These are phyloP conservation scores for Zonotrichia leucophrys DNA, from an alignment of 2,113 vertebrate genomes.

Conservation along the genomic window DNA sequence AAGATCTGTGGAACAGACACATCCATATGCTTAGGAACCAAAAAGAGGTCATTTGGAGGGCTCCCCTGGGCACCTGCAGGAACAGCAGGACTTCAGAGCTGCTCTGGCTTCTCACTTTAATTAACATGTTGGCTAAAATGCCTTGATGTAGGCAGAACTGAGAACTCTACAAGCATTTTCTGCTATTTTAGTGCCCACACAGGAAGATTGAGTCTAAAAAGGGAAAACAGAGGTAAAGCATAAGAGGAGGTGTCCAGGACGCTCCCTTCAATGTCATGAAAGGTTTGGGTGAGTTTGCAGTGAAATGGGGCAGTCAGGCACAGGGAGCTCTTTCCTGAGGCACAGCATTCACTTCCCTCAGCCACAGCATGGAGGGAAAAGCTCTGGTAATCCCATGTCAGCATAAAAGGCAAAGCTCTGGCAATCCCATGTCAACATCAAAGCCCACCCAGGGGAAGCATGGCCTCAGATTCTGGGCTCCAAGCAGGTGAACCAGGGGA, in stretches of 20 bases:
- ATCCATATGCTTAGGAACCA: background rate
- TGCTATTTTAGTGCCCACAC: background rate
- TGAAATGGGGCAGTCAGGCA: background rate
- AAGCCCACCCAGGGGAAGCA: background rate
- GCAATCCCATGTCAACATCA: no score
- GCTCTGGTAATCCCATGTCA: background rate
- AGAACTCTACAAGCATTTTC: background rate
- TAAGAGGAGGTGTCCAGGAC: background rate
- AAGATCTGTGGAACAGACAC: background rate
- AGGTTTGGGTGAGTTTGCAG: background rate
- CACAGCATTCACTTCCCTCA: background rate
- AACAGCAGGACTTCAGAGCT: background rate
- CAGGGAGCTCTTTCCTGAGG: background rate
- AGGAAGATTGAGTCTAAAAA: background rate
- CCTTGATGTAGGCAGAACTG: background rate
- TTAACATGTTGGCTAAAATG: background rate
- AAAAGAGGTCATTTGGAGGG: background rate
- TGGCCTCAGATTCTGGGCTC: background rate
- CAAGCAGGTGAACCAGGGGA: background rate
- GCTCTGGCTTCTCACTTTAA: background rate
- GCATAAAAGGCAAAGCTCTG: no score
- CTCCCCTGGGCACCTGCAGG: background rate
- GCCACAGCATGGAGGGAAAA: background rate
- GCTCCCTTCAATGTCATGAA: background rate
- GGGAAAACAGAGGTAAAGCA: background rate